phyloP scores from a whole-genome alignment of 2,888 invertebrate genomes.

The Amphipyra berbera region DNA sequence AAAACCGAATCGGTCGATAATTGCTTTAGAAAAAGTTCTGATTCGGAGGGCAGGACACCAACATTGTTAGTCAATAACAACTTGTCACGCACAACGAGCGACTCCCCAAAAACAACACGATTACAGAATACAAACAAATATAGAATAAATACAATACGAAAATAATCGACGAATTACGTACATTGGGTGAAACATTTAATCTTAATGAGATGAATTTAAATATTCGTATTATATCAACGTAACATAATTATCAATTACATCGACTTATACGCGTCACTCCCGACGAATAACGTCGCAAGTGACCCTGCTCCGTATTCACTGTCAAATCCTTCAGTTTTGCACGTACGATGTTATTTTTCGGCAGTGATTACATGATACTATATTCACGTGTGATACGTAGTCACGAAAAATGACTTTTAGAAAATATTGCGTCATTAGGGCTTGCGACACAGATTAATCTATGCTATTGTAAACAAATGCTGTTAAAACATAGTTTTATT shows the following conservation, averaged over 20 bases:
- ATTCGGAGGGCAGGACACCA: too few relatives aligned
- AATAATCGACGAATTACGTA: constrained; percentile 46
- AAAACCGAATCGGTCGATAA: too few relatives aligned
- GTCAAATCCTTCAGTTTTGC: constrained; percentile 35
- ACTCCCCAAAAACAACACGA: constrained; percentile 22
- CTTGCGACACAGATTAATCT: constrained; percentile 30
- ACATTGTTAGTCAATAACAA: constrained; percentile 1
- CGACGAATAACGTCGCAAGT: constrained; percentile 26
- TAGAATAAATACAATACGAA: constrained; percentile 50
- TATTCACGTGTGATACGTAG: constrained; percentile 16
- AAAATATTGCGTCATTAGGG: constrained; percentile 23
- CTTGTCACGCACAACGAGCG: constrained; percentile 2
- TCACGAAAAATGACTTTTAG: constrained; percentile 18
- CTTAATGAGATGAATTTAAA: constrained; percentile 58
- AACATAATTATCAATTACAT: constrained; percentile 41
- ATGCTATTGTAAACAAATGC: constrained; percentile 25
- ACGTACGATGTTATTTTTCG: constrained; percentile 13
- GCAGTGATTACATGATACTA: constrained; percentile 11
- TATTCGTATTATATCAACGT: constrained; percentile 35
- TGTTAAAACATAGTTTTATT: constrained; percentile 34
- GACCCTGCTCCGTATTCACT: constrained; percentile 7
- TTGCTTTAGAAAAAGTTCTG: too few relatives aligned
- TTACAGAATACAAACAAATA: constrained; percentile 45
- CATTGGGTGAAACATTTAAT: constrained; percentile 57
- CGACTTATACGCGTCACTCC: constrained; percentile 22